Conservation (phyloP, 2,113 vertebrate genomes). For the Canis aureus region DNA sequence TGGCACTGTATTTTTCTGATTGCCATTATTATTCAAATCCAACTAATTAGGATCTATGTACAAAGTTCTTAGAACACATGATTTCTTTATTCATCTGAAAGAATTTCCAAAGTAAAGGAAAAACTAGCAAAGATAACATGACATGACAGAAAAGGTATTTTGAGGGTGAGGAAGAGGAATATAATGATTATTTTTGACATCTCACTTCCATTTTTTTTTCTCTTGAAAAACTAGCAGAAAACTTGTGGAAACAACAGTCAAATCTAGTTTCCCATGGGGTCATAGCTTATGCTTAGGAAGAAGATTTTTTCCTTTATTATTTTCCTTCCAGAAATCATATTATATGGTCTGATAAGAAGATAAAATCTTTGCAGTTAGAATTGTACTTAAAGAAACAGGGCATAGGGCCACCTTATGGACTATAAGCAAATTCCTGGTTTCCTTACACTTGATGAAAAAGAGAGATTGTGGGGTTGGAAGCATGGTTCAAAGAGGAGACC, state of each 20-base stretch:
- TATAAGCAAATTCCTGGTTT: slow-evolving; percentile 23
- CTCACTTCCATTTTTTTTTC: neutral
- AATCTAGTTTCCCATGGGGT: neutral
- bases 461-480: neutral
- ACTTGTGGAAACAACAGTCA: neutral
- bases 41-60: neutral
- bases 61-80: neutral
- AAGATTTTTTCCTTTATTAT: neutral
- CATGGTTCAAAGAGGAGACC: neutral
- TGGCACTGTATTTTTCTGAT: neutral
- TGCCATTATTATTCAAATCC: neutral
- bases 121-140: neutral
- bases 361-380: neutral
- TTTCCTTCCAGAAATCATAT: neutral
- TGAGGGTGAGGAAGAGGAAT: neutral
- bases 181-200: neutral
- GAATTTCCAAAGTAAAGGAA: slow-evolving; percentile 24
- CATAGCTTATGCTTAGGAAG: neutral
- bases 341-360: slow-evolving; percentile 29
- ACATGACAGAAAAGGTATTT: neutral
- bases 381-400: neutral
- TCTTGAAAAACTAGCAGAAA: slow-evolving; percentile 26
- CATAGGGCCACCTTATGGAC: slow-evolving; percentile 35
- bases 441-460: slow-evolving; percentile 23
- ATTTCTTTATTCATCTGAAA: neutral